Evolutionary conservation across 2,888 invertebrate species (phyloP), one percentile per base, ranked within the genome.

Genomic region (Mythimna loreyi): DNA sequence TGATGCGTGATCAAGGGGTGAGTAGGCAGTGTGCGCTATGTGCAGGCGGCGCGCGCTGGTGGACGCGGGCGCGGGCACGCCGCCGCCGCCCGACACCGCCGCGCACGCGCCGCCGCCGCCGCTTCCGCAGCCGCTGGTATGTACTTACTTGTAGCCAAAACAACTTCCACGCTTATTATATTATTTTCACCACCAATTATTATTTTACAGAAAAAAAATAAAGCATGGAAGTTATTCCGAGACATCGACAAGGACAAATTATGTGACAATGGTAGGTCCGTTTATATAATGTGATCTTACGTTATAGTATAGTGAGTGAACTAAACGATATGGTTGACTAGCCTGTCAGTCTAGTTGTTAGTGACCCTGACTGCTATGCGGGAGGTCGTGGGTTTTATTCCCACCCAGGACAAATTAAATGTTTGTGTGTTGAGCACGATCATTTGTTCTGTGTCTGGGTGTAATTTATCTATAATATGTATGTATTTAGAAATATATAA

Each of bases 151-250:
- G 6, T 3, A 11, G 13, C 7, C n/a, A 9, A 1, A 28, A 2
- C 30, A n/a, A 13, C 9, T 1, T 43, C 11, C 11, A 13, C 53
- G 11, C 28, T 33, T 6, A 5, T 45, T 19, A 36, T 3, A 19
- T 45, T 0, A 21, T 21, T 9, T 7, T 43, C 8, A 33, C 19
- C 23, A 7, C 11, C 6, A 16, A 11, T 64, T 66, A 21, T 40
- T 23, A 53, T 74, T 58, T 80, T 73, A 30, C 75, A 75, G 83
- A 77, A 78, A 61, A 74, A 81, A 64, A 67, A 61, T 56, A 78
- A 75, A 62, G 13, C 73, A 1, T 81, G 86, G 82, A 81, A 80
- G 52, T 55, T 84, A 57, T 79, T 85, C 59, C 57, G 67, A 45
- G 77, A 73, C 53, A 58, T 63, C 8, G 66, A 71, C 36, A 43